These are phyloP conservation scores for Nothobranchius kuhntae DNA, from an alignment of 2,113 vertebrate genomes.

Conservation along the genomic window DNA sequence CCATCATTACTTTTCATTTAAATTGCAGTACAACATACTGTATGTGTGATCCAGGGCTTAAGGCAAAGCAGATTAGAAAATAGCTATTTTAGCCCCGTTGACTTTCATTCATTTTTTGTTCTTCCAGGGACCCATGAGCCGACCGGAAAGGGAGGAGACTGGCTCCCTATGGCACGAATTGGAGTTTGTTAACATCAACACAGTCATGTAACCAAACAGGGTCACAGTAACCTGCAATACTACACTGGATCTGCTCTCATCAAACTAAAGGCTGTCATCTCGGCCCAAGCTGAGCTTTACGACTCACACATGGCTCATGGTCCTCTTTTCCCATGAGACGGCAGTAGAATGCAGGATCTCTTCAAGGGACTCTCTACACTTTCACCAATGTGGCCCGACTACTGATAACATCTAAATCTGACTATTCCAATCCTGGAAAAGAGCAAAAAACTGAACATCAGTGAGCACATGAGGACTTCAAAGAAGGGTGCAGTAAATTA, in stretches of 20 bases:
- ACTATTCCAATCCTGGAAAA: slow-evolving; percentile 43
- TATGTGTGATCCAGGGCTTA: no score
- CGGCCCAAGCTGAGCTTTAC: slow-evolving; percentile 9
- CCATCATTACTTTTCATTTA: no score
- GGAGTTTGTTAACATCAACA: no score
- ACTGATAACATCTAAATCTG: slow-evolving; percentile 41
- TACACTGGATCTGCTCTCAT: slow-evolving; percentile 5
- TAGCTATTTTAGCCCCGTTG: no score
- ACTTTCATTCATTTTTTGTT: no score
- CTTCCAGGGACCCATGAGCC: no score
- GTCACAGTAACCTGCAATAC: no score
- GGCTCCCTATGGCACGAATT: no score
- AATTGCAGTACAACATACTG: no score
- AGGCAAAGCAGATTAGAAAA: no score
- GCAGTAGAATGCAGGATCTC: slow-evolving; percentile 64
- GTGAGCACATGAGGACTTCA: not conserved
- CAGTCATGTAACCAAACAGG: no score
- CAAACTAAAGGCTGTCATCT: slow-evolving; percentile 16
- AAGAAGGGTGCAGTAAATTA: slow-evolving; percentile 28
- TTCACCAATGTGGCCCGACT: slow-evolving; percentile 46
- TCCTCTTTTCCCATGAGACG: slow-evolving; percentile 63
- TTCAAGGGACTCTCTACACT: slow-evolving; percentile 53
- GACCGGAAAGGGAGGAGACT: no score
- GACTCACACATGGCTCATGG: slow-evolving; percentile 26
- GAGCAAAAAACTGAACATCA: slow-evolving; percentile 15